These are phyloP conservation scores for Agrotis exclamationis DNA, from an alignment of 2,888 invertebrate genomes.

Conservation along the genomic window DNA sequence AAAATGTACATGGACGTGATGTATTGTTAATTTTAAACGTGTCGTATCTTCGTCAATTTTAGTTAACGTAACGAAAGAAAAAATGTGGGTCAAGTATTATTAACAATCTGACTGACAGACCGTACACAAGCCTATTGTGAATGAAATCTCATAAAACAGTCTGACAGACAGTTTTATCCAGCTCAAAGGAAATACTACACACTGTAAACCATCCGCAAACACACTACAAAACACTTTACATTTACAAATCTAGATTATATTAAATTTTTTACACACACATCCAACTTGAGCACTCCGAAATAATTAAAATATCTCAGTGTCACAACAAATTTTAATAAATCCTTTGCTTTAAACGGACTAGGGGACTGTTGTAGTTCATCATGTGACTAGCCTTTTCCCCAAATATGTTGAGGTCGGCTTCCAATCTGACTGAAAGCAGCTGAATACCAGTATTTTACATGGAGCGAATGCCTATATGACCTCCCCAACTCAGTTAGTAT, in stretches of 20 bases:
- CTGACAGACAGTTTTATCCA: neutral
- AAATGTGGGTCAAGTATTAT: too few relatives aligned
- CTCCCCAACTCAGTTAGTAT: too few relatives aligned
- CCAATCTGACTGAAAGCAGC: too few relatives aligned
- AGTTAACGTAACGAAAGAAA: too few relatives aligned
- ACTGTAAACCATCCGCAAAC: neutral
- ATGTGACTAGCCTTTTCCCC: too few relatives aligned
- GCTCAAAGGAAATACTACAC: constrained; percentile 1
- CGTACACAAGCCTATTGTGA: neutral
- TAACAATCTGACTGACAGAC: too few relatives aligned
- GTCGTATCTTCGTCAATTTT: too few relatives aligned
- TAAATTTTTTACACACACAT: constrained; percentile 29
- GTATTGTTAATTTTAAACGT: too few relatives aligned
- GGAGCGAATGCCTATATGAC: too few relatives aligned
- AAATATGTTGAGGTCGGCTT: too few relatives aligned
- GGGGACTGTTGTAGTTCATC: constrained; percentile 34
- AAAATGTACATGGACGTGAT: too few relatives aligned
- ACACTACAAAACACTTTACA: constrained; percentile 11
- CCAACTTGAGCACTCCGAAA: constrained; percentile 31
- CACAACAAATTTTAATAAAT: constrained; percentile 59
- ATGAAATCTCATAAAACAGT: neutral
- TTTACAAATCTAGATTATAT: constrained; percentile 29
- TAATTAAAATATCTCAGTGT: constrained; percentile 51
- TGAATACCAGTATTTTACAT: too few relatives aligned
- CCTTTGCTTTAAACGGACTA: constrained; percentile 4